Conservation (phyloP, 2,888 invertebrate species). For the Rhimphoctona megacephalus region DNA sequence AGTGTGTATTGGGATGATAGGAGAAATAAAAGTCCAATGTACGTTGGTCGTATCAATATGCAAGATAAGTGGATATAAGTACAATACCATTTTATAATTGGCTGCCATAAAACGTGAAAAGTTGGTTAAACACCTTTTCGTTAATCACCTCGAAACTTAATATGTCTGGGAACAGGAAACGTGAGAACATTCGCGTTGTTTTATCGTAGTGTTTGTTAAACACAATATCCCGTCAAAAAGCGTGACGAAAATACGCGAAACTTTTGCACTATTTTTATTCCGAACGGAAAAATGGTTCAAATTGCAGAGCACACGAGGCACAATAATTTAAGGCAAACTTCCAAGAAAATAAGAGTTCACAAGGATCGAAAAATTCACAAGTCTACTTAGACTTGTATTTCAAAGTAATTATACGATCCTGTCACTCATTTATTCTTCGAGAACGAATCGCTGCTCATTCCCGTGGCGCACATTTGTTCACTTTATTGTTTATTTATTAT, state of each 20-base stretch:
- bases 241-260: conserved; percentile 37
- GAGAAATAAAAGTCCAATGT: conserved; percentile 53
- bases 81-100: conserved; percentile 8
- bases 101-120: conserved; percentile 2
- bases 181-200: conserved; percentile 25
- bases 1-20: background rate
- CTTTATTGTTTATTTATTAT: conserved; percentile 6
- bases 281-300: background rate
- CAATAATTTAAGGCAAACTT: background rate
- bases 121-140: background rate
- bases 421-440: conserved; percentile 38
- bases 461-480: conserved; percentile 32
- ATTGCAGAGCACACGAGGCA: background rate
- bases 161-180: conserved; percentile 4
- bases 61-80: conserved; percentile 27
- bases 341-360: background rate
- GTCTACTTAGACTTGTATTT: conserved; percentile 18
- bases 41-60: conserved; percentile 44
- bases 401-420: conserved; percentile 43
- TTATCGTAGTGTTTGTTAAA: conserved; percentile 47
- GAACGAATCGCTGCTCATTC: conserved; percentile 11
- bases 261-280: conserved; percentile 4
- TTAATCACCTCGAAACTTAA: conserved; percentile 11
- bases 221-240: conserved; percentile 24
- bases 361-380: background rate